phyloP scores from a whole-genome alignment of 2,113 vertebrate genomes.

The Labrus mixtus region DNA sequence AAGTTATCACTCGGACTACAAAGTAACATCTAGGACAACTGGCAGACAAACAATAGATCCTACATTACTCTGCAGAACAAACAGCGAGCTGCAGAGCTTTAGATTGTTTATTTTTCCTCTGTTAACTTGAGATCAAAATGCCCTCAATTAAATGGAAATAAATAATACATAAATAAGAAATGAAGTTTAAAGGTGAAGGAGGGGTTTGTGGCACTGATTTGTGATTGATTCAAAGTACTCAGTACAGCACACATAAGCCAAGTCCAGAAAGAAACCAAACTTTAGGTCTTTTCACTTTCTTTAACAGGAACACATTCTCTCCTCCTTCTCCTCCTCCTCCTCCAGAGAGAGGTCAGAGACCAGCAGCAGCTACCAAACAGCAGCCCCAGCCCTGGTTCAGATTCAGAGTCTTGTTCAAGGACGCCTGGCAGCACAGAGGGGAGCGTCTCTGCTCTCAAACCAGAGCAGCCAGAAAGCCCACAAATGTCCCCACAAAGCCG shows the following conservation, averaged over 20 bases:
- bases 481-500: constrained; percentile 51
- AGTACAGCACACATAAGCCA: not conserved
- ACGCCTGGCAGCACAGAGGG: constrained; percentile 33
- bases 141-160: too few relatives aligned
- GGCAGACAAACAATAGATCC: too few relatives aligned
- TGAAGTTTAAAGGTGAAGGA: too few relatives aligned
- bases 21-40: too few relatives aligned
- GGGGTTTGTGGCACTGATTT: too few relatives aligned
- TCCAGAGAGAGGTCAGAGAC: constrained; percentile 45
- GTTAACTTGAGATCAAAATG: too few relatives aligned
- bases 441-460: constrained; percentile 23
- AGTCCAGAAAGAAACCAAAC: not conserved
- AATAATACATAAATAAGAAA: too few relatives aligned
- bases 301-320: not conserved
- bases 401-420: constrained; percentile 52
- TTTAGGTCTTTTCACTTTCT: not conserved
- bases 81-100: too few relatives aligned
- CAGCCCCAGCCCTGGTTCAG: constrained; percentile 19
- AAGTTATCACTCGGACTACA: too few relatives aligned
- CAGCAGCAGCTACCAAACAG: constrained; percentile 14
- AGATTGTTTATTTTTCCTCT: too few relatives aligned
- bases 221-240: not conserved
- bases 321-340: not conserved
- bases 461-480: constrained; percentile 21
- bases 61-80: too few relatives aligned